Evolutionary conservation across 2,888 invertebrate genomes (phyloP), one percentile per base, ranked within the genome.

Genomic region (Microplitis manilae): DNA sequence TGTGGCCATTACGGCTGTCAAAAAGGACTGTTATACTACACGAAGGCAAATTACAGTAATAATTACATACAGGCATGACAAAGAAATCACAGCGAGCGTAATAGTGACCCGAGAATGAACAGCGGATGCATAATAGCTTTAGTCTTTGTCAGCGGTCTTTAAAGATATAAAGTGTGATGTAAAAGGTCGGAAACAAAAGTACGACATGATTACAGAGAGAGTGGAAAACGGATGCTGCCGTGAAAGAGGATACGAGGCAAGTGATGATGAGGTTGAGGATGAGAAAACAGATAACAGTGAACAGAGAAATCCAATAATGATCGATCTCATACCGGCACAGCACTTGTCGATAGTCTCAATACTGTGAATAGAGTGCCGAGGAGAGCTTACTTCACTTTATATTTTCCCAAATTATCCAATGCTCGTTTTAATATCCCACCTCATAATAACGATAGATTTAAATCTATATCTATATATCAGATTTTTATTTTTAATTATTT

Each of bases 271-370:
- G 69, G 15, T 60, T 41, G 41, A 74, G 76, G 72, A 71, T 74
- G 74, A 78, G 81, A 77, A 76, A 73, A 75, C 59, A 68, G 64
- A 61, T 61, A 6, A 59, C 39, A 62, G 30, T 4, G 80, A 81
- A 81, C 59, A 77, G 81, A 83, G 81, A 84, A 83, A 84, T 84
- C 82, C 84, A 85, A 87, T 87, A 87, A 87, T 86, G 86, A 87
- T 87, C 85, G 86, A 87, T 86, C 85, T 83, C 72, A 62, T 76
- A 68, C 68, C 77, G 9, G 8, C 50, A 50, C 50, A 50, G 4
- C 50, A 50, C 50, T 50, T 50, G 50, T 50, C 50, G 50, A 50
- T 50, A 50, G 50, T 50, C 50, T 50, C 50, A 13, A 50, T 50
- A 50, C 9, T 50, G 50, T 50, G 50, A 50, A 50, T 50, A 50